phyloP scores from a whole-genome alignment of 2,797 vertebrate species.

The Acipenser transmontanus region DNA sequence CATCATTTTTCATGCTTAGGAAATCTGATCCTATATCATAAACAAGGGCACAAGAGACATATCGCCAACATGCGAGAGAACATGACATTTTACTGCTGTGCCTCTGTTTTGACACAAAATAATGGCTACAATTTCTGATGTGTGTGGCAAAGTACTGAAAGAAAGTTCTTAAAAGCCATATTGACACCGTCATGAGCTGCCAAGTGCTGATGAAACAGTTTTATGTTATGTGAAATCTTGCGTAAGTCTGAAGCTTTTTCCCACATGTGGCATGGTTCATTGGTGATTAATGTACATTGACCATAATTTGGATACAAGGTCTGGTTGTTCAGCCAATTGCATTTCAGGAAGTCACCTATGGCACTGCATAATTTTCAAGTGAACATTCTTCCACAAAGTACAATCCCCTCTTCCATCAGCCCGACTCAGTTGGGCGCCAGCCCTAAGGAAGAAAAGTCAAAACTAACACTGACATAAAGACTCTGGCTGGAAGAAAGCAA shows the following conservation, averaged over 20 bases:
- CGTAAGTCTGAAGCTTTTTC: constrained; percentile 24
- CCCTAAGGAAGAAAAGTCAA: constrained; percentile 36
- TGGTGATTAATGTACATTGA: constrained; percentile 49
- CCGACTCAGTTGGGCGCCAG: constrained; percentile 29
- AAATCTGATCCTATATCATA: too few species aligned
- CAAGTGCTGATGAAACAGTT: too few species aligned
- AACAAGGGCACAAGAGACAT: too few species aligned
- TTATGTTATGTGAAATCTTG: too few species aligned
- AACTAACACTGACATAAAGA: constrained; percentile 51
- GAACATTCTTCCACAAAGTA: constrained; percentile 27
- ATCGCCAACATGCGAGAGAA: too few species aligned
- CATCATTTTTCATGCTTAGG: too few species aligned
- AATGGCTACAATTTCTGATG: too few species aligned
- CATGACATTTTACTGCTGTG: too few species aligned
- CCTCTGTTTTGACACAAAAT: too few species aligned
- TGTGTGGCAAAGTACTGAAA: too few species aligned
- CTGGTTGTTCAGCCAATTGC: constrained; percentile 48
- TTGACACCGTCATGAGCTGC: too few species aligned
- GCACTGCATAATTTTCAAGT: constrained; percentile 40
- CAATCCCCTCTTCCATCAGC: constrained; percentile 36
- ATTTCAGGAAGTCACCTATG: constrained; percentile 56
- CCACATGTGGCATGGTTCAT: constrained; percentile 55
- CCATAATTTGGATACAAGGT: constrained; percentile 39
- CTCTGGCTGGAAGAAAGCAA: constrained; percentile 43
- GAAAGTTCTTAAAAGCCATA: too few species aligned